These are phyloP conservation scores for Diplodus sargus DNA, from an alignment of 2,797 vertebrate genomes.

Conservation along the genomic window DNA sequence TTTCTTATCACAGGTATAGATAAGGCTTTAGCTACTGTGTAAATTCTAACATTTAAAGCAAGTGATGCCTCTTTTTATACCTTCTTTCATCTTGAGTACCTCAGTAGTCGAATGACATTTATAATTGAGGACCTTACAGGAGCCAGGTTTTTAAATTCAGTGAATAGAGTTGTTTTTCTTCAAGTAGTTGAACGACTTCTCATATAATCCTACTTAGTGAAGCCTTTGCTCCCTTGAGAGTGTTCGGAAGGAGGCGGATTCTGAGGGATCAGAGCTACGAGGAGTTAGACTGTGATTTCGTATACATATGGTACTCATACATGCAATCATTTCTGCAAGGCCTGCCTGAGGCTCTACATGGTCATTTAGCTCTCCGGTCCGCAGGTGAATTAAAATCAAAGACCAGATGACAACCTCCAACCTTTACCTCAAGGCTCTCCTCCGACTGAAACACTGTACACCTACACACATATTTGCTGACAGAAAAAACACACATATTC, in stretches of 20 bases:
- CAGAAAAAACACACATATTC: conserved; percentile 6
- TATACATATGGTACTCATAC: conserved; percentile 15
- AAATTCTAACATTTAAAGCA: not conserved
- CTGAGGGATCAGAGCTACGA: conserved; percentile 20
- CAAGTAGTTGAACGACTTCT: conserved; percentile 20
- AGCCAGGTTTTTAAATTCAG: conserved; percentile 27
- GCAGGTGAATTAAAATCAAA: conserved; percentile 72
- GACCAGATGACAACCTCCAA: conserved; percentile 30
- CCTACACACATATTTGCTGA: conserved; percentile 24
- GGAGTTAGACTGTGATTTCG: conserved; percentile 18
- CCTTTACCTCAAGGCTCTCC: conserved; percentile 48
- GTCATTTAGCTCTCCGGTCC: conserved; percentile 49
- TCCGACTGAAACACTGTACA: conserved; percentile 40
- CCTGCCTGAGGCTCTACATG: conserved; percentile 47
- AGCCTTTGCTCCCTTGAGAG: conserved; percentile 18
- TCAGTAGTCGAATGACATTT: conserved; percentile 21
- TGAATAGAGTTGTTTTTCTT: conserved; percentile 25
- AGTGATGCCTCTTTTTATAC: conserved; percentile 6
- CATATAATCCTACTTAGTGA: conserved; percentile 23
- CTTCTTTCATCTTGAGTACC: conserved; percentile 13
- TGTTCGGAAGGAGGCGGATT: conserved; percentile 26
- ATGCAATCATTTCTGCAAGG: conserved; percentile 43
- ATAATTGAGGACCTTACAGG: conserved; percentile 4
- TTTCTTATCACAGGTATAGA: not conserved
- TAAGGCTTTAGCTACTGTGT: not conserved